These are phyloP conservation scores for Rhamphomyia laevipes DNA, from an alignment of 2,888 invertebrate genomes.

Conservation along the genomic window DNA sequence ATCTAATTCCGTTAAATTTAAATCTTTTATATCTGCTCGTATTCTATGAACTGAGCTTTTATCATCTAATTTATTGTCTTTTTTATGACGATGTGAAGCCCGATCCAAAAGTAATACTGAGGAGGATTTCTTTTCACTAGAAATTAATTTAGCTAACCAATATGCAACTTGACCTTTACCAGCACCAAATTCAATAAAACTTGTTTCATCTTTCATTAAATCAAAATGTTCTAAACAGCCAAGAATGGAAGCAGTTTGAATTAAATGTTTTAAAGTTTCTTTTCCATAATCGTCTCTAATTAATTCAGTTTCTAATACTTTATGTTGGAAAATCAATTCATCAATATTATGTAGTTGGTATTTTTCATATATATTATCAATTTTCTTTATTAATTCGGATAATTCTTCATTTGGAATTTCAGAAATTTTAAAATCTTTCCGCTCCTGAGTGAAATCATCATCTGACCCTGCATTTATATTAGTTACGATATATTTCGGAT, in stretches of 20 bases:
- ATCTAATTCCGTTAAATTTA: slow-evolving; percentile 48
- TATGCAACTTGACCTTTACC: slow-evolving; percentile 80
- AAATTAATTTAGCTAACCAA: slow-evolving; percentile 55
- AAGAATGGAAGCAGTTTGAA: slow-evolving; percentile 67
- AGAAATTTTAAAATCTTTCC: slow-evolving; percentile 29
- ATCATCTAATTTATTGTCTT: slow-evolving; percentile 51
- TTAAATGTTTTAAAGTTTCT: slow-evolving; percentile 57
- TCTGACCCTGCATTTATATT: slow-evolving; percentile 26
- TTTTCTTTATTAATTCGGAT: slow-evolving; percentile 34
- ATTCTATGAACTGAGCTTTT: slow-evolving; percentile 46
- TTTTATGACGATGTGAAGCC: slow-evolving; percentile 70
- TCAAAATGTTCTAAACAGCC: slow-evolving; percentile 51
- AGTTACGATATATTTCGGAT: slow-evolving; percentile 35
- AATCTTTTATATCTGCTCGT: slow-evolving; percentile 71
- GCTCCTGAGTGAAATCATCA: slow-evolving; percentile 1
- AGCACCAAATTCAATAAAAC: slow-evolving; percentile 79
- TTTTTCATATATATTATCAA: slow-evolving; percentile 35
- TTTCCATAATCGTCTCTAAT: slow-evolving; percentile 45
- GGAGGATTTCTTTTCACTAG: slow-evolving; percentile 31
- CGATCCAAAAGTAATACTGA: slow-evolving; percentile 66
- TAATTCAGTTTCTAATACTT: slow-evolving; percentile 41
- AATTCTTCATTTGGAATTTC: slow-evolving; percentile 34
- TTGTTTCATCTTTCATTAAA: slow-evolving; percentile 49
- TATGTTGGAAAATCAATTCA: slow-evolving; percentile 35
- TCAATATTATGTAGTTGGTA: slow-evolving; percentile 32